A percentile compares a stretch with the other conserved stretches of the same genome.
Conservation (phyloP, 1,140 invertebrate genomes). For the Ylistrum balloti region DNA sequence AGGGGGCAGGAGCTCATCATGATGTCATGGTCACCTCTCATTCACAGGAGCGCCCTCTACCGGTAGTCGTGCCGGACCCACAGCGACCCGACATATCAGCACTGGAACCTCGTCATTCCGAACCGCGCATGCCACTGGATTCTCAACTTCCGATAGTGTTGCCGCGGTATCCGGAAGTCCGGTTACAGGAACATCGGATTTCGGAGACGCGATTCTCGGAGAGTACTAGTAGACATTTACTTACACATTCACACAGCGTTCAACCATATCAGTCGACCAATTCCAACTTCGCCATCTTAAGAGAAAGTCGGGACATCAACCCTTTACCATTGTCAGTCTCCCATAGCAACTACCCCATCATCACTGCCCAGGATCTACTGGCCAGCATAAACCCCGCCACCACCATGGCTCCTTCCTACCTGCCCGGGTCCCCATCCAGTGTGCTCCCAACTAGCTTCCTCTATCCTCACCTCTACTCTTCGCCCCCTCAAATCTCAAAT, state of each 20-base stretch:
- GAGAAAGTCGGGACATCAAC: slow-evolving; percentile 74
- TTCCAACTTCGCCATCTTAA: slow-evolving; percentile 73
- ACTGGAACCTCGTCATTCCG: slow-evolving; percentile 64
- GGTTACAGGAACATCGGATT: slow-evolving; percentile 69
- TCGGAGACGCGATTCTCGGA: slow-evolving; percentile 67
- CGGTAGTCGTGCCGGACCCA: slow-evolving; percentile 67
- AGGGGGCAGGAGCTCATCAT: background rate
- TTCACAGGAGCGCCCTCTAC: slow-evolving; percentile 61
- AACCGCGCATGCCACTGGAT: slow-evolving; percentile 56
- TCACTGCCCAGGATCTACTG: slow-evolving; percentile 71
- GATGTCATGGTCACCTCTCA: background rate
- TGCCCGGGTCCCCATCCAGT: slow-evolving; percentile 62
- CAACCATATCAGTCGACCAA: slow-evolving; percentile 66
- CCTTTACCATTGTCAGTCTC: slow-evolving; percentile 63
- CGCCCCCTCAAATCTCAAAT: slow-evolving; percentile 65
- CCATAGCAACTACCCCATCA: slow-evolving; percentile 67
- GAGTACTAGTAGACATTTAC: slow-evolving; percentile 49
- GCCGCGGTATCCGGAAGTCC: slow-evolving; percentile 59
- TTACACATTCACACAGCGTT: slow-evolving; percentile 57
- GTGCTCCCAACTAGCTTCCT: slow-evolving; percentile 69
- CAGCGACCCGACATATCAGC: slow-evolving; percentile 68
- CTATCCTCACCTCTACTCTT: slow-evolving; percentile 72
- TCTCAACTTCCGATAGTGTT: slow-evolving; percentile 67
- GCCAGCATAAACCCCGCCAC: slow-evolving; percentile 67
- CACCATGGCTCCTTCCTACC: slow-evolving; percentile 64